phyloP scores from a whole-genome alignment of 2,888 invertebrate genomes.

The Nemoura dubitans region DNA sequence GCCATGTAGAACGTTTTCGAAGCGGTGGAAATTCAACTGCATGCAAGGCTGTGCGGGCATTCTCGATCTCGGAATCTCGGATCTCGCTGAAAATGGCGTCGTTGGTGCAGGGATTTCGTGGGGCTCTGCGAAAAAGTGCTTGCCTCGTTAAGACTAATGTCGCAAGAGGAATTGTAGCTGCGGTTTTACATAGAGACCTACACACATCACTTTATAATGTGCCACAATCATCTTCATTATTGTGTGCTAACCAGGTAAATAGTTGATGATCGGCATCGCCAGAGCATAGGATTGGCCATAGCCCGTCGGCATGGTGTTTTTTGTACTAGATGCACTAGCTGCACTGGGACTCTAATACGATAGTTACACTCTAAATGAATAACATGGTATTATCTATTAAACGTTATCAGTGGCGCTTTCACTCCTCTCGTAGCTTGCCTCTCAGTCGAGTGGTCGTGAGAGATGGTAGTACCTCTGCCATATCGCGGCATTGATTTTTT shows the following conservation, averaged over 20 bases:
- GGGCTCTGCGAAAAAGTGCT: slow-evolving; percentile 47
- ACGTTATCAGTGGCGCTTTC: too few species aligned
- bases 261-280: not conserved
- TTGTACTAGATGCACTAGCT: not conserved
- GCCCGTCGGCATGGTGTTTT: not conserved
- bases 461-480: too few species aligned
- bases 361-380: too few species aligned
- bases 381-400: too few species aligned
- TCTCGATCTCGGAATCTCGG: too few species aligned
- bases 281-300: slow-evolving; percentile 16
- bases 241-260: not conserved
- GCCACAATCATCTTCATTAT: slow-evolving; percentile 41
- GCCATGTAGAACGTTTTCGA: too few species aligned
- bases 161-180: slow-evolving; percentile 45
- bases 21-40: not conserved
- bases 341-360: not conserved
- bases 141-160: slow-evolving; percentile 46
- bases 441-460: too few species aligned
- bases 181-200: slow-evolving; percentile 47
- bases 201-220: slow-evolving; percentile 47
- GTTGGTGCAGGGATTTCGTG: slow-evolving; percentile 47
- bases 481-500: too few species aligned
- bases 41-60: slow-evolving; percentile 8
- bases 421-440: too few species aligned
- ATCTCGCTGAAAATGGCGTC: slow-evolving; percentile 49